A percentile compares a stretch with the other conserved stretches of the same genome.
These are phyloP conservation scores for Chromoteleia sp. DNA, from an alignment of 2,888 invertebrate genomes.

Conservation along the genomic window DNA sequence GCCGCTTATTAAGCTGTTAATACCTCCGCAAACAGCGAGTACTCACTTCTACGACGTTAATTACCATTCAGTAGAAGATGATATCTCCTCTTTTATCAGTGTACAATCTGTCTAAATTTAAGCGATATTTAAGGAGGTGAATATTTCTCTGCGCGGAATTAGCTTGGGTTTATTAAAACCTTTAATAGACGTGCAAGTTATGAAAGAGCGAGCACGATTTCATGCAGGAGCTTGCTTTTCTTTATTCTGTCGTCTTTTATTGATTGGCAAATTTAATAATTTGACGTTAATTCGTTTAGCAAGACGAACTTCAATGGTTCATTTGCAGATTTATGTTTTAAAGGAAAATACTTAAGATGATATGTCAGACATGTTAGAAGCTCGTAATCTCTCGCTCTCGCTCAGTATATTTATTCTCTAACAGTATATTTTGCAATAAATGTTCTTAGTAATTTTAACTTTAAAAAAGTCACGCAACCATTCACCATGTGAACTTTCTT, in stretches of 20 bases:
- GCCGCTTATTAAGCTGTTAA: conserved; percentile 82
- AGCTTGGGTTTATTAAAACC: conserved; percentile 45
- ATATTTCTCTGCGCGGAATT: conserved; percentile 46
- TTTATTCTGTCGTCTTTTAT: conserved; percentile 6
- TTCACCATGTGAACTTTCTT: no score
- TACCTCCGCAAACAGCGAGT: conserved; percentile 77
- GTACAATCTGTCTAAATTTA: conserved; percentile 61
- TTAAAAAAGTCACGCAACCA: no score
- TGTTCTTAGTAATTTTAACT: no score
- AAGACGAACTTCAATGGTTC: no score
- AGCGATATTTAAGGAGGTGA: conserved; percentile 53
- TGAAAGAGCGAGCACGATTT: conserved; percentile 7
- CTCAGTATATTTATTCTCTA: no score
- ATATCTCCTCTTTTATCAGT: conserved; percentile 64
- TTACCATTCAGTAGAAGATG: conserved; percentile 62
- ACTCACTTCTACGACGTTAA: conserved; percentile 69
- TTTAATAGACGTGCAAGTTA: conserved; percentile 26
- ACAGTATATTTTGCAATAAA: no score
- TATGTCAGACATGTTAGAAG: no score
- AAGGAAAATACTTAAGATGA: no score
- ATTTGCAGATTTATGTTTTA: no score
- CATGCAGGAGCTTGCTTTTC: background rate
- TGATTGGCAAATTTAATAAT: conserved; percentile 39
- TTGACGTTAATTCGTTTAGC: conserved; percentile 13
- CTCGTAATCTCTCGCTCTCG: no score